phyloP scores from a whole-genome alignment of 2,888 invertebrate species.

The Proisotoma minuta region DNA sequence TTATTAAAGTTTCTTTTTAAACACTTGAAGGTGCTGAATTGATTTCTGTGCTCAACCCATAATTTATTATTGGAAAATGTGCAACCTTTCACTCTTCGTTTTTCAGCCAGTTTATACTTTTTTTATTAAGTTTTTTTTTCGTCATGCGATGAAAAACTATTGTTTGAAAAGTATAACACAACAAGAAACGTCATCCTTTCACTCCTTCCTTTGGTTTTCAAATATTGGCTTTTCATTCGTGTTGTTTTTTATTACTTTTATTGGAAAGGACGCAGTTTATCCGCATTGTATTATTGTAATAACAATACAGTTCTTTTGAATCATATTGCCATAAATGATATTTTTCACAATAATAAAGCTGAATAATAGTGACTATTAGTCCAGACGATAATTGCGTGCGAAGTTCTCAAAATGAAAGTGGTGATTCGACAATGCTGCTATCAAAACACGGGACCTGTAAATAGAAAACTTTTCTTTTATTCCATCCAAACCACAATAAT shows the following conservation, averaged over 20 bases:
- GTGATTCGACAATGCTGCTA: constrained; percentile 16
- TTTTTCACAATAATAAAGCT: constrained; percentile 2
- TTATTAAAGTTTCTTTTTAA: no score
- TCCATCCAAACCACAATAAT: neutral
- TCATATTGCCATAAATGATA: no score
- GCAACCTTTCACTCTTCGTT: neutral
- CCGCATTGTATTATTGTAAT: no score
- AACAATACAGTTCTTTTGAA: no score
- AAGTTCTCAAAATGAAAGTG: constrained; percentile 26
- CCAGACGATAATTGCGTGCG: constrained; percentile 31
- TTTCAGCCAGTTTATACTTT: no score
- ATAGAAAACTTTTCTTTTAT: neutral
- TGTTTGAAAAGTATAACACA: neutral
- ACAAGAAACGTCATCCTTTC: neutral
- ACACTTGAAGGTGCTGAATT: constrained; percentile 10
- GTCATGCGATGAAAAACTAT: neutral
- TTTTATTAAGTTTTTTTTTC: neutral
- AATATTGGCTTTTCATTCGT: no score
- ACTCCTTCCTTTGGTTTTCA: no score
- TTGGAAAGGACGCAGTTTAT: no score
- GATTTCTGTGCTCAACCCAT: neutral
- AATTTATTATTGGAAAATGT: neutral
- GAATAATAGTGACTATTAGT: constrained; percentile 11
- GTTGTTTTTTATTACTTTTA: no score
- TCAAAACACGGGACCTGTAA: neutral